Evolutionary conservation across 2,113 vertebrate species (phyloP), one percentile per base, ranked within the genome.

Genomic region (Onychostoma macrolepis): DNA sequence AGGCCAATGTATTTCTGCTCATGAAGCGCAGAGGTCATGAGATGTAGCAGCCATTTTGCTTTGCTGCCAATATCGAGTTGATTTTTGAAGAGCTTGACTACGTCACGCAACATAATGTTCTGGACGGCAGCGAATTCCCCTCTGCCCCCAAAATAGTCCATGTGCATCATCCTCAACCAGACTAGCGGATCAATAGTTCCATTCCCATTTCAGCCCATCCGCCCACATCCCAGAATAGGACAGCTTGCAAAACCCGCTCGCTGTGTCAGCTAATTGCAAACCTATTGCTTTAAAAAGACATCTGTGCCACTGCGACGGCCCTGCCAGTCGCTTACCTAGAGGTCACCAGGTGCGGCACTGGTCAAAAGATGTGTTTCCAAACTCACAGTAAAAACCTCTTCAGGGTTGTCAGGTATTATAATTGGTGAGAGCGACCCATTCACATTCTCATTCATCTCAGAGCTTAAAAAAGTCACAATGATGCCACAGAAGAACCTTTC

Each of bases 221-320:
- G 88, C 89, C 90, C 91, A 71, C 86, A 43, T 85, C 85, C 92
- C 87, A 61, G 86, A 95, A 95, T 89, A 93, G 93, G 89, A 95
- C 92, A 95, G 95, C 95, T 95, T 96, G 95, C 95, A 95, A 92
- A 95, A 94, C 86, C 77, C 65, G 36, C 89, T 80, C 75, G 90
- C 94, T 83, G 77, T 91, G 93, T 95, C 94, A 95, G 94, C 94
- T 94, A 94, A 94, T 95, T 92, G 89, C 90, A 90, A 83, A 90
- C 87, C 91, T 90, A 91, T 90, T 89, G 91, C 92, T 91, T 90
- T 90, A 92, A 91, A 85, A 75, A 82, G 71, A 85, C 84, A 86
- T 89, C 84, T 88, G 80, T 90, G 86, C 93, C 90, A 87, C 56
- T 61, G 56, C 56, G 56, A 9, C 7, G 21, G 56, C 56, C 19